These are phyloP conservation scores for Synanceia verrucosa DNA, from an alignment of 2,797 vertebrate species.

Conservation along the genomic window DNA sequence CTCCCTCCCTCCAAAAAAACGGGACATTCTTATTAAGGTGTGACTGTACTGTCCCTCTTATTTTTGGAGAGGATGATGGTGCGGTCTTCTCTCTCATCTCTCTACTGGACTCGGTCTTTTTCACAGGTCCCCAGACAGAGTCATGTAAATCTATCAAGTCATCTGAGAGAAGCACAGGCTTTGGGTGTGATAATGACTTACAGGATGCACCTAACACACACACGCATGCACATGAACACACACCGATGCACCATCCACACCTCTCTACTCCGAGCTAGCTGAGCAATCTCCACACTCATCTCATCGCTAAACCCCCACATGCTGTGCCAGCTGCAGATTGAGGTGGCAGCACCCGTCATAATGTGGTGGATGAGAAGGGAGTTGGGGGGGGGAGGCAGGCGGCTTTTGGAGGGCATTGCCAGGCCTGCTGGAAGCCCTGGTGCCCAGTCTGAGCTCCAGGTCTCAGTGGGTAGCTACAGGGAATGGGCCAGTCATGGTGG, in stretches of 20 bases:
- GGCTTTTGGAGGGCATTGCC: conserved; percentile 66
- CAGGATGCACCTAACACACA: conserved; percentile 41
- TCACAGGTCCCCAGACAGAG: conserved; percentile 79
- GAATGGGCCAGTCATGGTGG: conserved; percentile 73
- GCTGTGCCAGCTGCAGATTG: conserved; percentile 81
- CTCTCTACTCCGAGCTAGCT: conserved; percentile 57
- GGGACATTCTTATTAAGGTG: conserved; percentile 70
- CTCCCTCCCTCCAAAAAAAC: conserved; percentile 22
- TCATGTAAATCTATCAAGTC: conserved; percentile 86
- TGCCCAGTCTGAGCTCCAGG: conserved; percentile 70
- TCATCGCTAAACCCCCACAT: conserved; percentile 49
- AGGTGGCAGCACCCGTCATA: conserved; percentile 77
- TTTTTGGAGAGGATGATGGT: conserved; percentile 72
- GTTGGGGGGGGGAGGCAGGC: conserved; percentile 32
- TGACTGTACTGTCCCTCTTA: conserved; percentile 66
- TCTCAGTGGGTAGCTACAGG: conserved; percentile 74
- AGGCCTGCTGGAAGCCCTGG: conserved; percentile 75
- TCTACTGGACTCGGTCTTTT: conserved; percentile 59
- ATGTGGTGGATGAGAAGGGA: conserved; percentile 35
- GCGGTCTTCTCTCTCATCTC: conserved; percentile 63
- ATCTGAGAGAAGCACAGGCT: conserved; percentile 82
- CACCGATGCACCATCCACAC: conserved; percentile 53
- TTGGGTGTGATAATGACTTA: conserved; percentile 91
- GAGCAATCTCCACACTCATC: conserved; percentile 70
- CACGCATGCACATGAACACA: conserved; percentile 11